phyloP scores from a whole-genome alignment of 2,888 invertebrate genomes.

The Monopis laevigella region DNA sequence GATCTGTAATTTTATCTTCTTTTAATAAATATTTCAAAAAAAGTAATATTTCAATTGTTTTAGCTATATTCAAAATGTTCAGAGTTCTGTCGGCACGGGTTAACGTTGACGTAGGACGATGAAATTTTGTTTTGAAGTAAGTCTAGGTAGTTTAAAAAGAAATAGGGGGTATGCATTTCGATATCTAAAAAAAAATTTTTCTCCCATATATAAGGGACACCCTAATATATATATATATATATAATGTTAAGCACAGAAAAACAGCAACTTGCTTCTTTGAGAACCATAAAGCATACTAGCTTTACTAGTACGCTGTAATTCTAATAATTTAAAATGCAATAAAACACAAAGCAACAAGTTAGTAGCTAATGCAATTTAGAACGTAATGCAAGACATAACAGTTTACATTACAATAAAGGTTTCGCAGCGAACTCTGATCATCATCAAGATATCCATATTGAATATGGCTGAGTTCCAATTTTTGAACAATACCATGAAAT shows the following conservation, averaged over 20 bases:
- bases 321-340: too few relatives aligned
- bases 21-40: constrained; percentile 9
- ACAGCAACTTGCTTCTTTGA: too few relatives aligned
- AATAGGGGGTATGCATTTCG: constrained; percentile 7
- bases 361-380: too few relatives aligned
- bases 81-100: constrained; percentile 14
- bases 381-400: too few relatives aligned
- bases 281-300: too few relatives aligned
- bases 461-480: constrained; percentile 50
- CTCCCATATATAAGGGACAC: constrained; percentile 3
- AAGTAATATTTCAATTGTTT: constrained; percentile 8
- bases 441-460: constrained; percentile 23
- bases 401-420: too few relatives aligned
- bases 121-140: constrained; percentile 13
- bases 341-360: too few relatives aligned
- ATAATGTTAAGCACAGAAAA: too few relatives aligned
- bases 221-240: too few relatives aligned
- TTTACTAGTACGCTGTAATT: too few relatives aligned
- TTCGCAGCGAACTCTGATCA: background rate
- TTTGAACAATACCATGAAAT: constrained; percentile 31
- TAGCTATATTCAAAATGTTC: constrained; percentile 3
- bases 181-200: constrained; percentile 3
- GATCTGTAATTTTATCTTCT: constrained; percentile 8
- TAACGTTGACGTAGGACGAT: constrained; percentile 10
- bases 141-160: constrained; percentile 11